Conservation (phyloP, 2,113 vertebrate genomes). For the Dipodomys spectabilis region DNA sequence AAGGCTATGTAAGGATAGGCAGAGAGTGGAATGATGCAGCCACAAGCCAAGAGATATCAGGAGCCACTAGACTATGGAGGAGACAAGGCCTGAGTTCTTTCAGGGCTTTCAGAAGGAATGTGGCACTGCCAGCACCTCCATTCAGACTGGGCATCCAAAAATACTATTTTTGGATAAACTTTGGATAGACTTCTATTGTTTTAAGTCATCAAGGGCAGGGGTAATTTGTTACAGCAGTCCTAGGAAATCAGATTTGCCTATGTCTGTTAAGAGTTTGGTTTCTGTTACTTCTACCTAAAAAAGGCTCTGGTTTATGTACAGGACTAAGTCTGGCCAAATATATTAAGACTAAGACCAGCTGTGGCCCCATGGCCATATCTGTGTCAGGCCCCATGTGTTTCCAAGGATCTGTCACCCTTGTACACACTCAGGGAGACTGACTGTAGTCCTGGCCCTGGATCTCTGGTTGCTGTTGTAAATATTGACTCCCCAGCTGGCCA, state of each 20-base stretch:
- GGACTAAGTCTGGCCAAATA: not conserved
- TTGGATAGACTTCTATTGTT: not conserved
- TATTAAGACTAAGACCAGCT: not conserved
- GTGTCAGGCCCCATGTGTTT: not conserved
- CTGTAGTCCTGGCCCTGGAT: not conserved
- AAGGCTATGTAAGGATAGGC: not conserved
- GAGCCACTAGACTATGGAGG: not conserved
- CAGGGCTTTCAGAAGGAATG: not conserved
- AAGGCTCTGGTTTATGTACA: not conserved
- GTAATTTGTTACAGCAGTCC: not conserved
- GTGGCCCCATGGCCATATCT: not conserved
- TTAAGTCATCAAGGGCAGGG: not conserved
- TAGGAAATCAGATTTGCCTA: not conserved
- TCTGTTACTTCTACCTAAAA: not conserved
- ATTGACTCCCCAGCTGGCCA: slow-evolving; percentile 12
- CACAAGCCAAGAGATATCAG: not conserved
- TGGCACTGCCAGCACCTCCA: too few relatives aligned
- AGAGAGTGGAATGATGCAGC: not conserved
- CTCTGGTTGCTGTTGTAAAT: slow-evolving; percentile 30
- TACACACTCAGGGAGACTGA: not conserved
- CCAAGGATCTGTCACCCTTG: not conserved
- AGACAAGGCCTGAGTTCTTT: not conserved
- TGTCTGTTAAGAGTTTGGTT: not conserved
- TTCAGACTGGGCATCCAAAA: not conserved
- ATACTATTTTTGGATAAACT: too few relatives aligned